A percentile compares a stretch with the other conserved stretches of the same genome.
Evolutionary conservation across 2,888 invertebrate genomes (phyloP).

Genomic region (Anticlea derivata): DNA sequence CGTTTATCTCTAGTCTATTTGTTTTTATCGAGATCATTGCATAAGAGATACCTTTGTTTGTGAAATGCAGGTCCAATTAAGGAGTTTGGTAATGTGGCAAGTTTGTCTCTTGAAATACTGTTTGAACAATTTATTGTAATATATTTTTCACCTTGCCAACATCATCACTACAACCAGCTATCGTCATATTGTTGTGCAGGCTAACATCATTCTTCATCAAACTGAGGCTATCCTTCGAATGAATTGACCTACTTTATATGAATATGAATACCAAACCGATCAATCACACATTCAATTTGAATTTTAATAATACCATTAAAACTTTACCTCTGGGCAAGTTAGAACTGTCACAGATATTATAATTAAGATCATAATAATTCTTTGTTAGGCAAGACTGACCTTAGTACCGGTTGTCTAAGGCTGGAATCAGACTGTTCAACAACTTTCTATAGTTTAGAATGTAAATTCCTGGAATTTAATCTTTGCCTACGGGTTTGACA

Average conservation of each 20-base stretch:
- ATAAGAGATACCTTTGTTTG: conserved; percentile 55
- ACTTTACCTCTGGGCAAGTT: conserved; percentile 49
- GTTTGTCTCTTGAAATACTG: conserved; percentile 27
- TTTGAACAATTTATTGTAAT: background rate
- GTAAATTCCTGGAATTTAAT: background rate
- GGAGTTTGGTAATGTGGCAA: conserved; percentile 29
- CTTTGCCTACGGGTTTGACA: background rate
- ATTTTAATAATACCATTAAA: conserved; percentile 50
- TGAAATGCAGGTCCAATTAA: conserved; percentile 48
- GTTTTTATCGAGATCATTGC: conserved; percentile 70
- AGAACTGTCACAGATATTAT: conserved; percentile 56
- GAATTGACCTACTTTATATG: background rate
- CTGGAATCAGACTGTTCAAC: background rate
- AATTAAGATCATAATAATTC: conserved; percentile 43
- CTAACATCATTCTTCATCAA: conserved; percentile 1
- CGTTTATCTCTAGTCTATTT: conserved; percentile 67
- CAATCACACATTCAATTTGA: conserved; percentile 48
- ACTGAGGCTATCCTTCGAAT: background rate
- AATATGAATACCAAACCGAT: conserved; percentile 37
- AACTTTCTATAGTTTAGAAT: background rate
- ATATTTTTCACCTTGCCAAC: no score
- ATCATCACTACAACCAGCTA: no score
- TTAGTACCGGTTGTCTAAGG: conserved; percentile 21
- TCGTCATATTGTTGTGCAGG: no score
- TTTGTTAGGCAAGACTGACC: conserved; percentile 26